phyloP scores from a whole-genome alignment of 2,797 vertebrate species.

The Poecilia gillii region DNA sequence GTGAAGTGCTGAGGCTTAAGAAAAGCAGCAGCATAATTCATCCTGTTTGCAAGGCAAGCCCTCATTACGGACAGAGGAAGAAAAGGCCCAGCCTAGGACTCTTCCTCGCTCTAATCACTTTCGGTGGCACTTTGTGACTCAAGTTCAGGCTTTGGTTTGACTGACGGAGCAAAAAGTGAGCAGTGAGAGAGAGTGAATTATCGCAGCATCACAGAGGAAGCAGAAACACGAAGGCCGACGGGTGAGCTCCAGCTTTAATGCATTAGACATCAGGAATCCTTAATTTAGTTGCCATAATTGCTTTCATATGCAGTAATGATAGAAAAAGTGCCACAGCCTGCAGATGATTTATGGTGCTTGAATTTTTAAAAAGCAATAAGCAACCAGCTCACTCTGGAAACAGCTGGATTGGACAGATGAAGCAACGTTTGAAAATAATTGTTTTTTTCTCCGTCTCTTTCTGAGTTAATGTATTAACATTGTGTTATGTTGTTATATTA shows the following conservation, averaged over 20 bases:
- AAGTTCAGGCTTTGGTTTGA: constrained; percentile 67
- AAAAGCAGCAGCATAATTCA: constrained; percentile 73
- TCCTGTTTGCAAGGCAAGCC: constrained; percentile 74
- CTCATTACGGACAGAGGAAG: constrained; percentile 68
- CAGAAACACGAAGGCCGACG: constrained; percentile 42
- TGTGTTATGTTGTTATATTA: constrained; percentile 21
- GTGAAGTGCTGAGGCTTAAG: constrained; percentile 72
- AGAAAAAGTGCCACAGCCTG: constrained; percentile 13
- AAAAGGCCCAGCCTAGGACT: constrained; percentile 59
- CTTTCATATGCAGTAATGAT: constrained; percentile 48
- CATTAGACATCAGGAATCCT: constrained; percentile 44
- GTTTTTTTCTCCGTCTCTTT: constrained; percentile 39
- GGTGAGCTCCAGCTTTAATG: constrained; percentile 28
- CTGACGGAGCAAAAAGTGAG: constrained; percentile 58
- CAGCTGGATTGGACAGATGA: constrained; percentile 11
- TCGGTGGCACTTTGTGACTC: constrained; percentile 74
- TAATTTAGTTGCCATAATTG: constrained; percentile 44
- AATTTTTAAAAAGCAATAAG: constrained; percentile 13
- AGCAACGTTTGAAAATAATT: constrained; percentile 33
- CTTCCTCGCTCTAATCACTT: constrained; percentile 76
- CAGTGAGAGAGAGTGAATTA: constrained; percentile 60
- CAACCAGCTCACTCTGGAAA: constrained; percentile 1
- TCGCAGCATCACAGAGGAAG: constrained; percentile 48
- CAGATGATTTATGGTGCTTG: constrained; percentile 23
- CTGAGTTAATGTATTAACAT: constrained; percentile 36